A percentile compares a stretch with the other conserved stretches of the same genome.
These are phyloP conservation scores for Helogale parvula DNA, from an alignment of 2,113 vertebrate genomes.

Conservation along the genomic window DNA sequence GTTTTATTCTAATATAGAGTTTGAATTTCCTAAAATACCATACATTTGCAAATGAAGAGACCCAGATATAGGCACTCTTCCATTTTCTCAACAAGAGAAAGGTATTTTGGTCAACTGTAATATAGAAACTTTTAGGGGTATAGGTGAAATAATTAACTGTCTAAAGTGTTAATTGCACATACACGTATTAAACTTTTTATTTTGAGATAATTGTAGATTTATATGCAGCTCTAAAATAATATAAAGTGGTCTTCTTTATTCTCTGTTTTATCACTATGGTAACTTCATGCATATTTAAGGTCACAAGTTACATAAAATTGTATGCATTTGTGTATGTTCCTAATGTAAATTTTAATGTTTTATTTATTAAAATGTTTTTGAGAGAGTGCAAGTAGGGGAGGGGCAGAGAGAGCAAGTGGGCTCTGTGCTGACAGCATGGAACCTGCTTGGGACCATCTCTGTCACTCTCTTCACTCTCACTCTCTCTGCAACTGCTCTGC, in stretches of 20 bases:
- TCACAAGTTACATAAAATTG: not conserved
- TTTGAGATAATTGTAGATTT: not conserved
- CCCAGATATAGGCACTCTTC: not conserved
- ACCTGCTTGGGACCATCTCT: too few relatives aligned
- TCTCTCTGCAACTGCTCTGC: too few relatives aligned
- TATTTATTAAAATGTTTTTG: too few relatives aligned
- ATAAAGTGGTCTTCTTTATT: not conserved
- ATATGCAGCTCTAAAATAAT: not conserved
- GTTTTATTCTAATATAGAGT: not conserved
- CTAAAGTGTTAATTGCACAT: not conserved
- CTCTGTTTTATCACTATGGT: not conserved
- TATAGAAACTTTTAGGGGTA: not conserved
- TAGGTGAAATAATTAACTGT: not conserved
- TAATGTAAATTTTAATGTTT: not conserved
- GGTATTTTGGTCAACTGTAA: not conserved
- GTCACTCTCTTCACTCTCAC: too few relatives aligned
- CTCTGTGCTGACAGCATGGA: too few relatives aligned
- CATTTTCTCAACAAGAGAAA: not conserved
- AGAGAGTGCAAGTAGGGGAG: too few relatives aligned
- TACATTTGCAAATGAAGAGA: not conserved
- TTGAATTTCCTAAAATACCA: constrained; percentile 22
- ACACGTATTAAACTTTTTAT: not conserved
- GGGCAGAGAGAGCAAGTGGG: too few relatives aligned
- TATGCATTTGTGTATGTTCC: not conserved
- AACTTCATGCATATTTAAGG: not conserved